Base-by-base conservation (phyloP, 1,140 invertebrate species). In the Leptinotarsa undecemlineata region DNA sequence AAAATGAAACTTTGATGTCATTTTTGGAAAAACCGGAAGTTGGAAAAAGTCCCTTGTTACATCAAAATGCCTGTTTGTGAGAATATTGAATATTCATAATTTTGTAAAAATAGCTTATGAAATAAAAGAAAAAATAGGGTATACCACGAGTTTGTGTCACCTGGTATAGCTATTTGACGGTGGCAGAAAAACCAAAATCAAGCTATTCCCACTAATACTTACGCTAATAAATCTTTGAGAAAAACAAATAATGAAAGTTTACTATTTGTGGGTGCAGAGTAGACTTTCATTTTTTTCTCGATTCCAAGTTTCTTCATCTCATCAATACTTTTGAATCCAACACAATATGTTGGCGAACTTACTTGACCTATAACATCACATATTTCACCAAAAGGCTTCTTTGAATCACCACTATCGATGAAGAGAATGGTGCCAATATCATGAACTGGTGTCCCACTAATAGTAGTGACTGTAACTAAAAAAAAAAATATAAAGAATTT, bases 351-450 rank as follows among this genome's bases (percentile, higher is more conserved):
- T 6, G 84, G 84, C 20, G 78, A 72, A 13, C 74, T 85, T 76
- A 90, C 88, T 47, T 88, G 89, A 5, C 96, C 96, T 86, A 98
- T 92, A 4, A 97, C 95, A 88, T 98, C 96, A 87, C 95, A 96
- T 71, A 98, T 90, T 80, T 90, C 88, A 3, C 95, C 95, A 1
- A 96, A 84, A 3, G 92, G 87, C 76, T 89, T 89, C 62, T 90
- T 86, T 17, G n/a, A 48, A 2, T 14, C 60, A 93, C 94, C 94
- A 82, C 81, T 73, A 60, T 83, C 78, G 2, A 83, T 70, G 69
- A 97, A 97, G 26, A 97, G 85, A 23, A 97, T 88, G 4, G 93
- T 94, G 71, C 96, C 95, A 69, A 96, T 84, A 87, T 97, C 91
- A 61, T 97, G 88, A 0, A 93, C 89, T 69, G 94, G 92, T 48